Evolutionary conservation across 2,888 invertebrate species (phyloP).

Genomic region (Phyllotreta striolata): DNA sequence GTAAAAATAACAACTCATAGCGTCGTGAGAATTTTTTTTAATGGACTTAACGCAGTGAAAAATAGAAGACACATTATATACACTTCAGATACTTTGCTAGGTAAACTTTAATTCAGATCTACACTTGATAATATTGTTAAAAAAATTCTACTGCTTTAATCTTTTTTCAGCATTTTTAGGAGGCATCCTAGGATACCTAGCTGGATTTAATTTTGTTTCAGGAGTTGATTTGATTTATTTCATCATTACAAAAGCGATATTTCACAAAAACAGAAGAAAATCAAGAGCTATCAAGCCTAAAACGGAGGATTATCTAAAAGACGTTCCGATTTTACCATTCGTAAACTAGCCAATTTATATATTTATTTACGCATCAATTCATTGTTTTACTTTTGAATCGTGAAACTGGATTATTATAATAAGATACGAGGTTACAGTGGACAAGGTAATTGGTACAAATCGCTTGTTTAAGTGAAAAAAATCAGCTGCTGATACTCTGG

Average conservation of each 20-base stretch:
- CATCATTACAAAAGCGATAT: not conserved
- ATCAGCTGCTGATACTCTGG: not conserved
- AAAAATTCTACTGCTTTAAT: not conserved
- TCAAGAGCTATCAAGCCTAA: too few relatives aligned
- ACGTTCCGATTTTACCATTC: too few relatives aligned
- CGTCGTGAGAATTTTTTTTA: conserved; percentile 71
- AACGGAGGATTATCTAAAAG: too few relatives aligned
- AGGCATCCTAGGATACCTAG: conserved; percentile 1
- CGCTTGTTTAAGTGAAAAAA: conserved; percentile 9
- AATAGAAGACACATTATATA: conserved; percentile 72
- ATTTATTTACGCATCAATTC: too few relatives aligned
- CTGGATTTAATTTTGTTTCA: conserved; percentile 2
- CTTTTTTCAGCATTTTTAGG: conserved; percentile 8
- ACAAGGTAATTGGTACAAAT: conserved; percentile 4
- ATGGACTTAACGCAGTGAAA: conserved; percentile 71
- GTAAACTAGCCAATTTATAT: too few relatives aligned
- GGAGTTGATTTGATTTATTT: conserved; percentile 10
- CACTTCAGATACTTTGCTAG: conserved; percentile 75
- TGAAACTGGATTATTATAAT: conserved; percentile 10
- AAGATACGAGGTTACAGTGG: conserved; percentile 7
- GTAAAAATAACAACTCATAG: conserved; percentile 64
- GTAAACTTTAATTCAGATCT: conserved; percentile 58
- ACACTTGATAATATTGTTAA: not conserved
- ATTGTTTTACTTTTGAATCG: not conserved
- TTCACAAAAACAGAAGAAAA: too few relatives aligned